Percentiles rank a stretch among this genome's conserved stretches.
phyloP scores from a whole-genome alignment of 2,113 vertebrate genomes.

The Carassius carassius region DNA sequence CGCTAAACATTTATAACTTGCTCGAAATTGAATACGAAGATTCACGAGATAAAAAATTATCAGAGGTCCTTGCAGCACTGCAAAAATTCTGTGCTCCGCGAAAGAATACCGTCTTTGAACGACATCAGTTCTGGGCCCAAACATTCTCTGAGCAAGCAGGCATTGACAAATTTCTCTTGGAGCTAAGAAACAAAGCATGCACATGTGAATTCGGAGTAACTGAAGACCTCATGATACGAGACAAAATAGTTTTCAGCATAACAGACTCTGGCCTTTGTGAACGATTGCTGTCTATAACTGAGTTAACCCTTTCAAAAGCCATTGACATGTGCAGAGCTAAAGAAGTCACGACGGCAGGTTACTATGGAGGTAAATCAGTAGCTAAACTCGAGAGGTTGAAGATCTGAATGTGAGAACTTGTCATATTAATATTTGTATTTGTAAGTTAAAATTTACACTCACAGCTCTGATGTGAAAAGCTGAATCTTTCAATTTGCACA shows the following conservation, averaged over 20 bases:
- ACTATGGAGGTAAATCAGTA: no score
- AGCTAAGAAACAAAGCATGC: conserved; percentile 32
- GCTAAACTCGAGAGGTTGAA: no score
- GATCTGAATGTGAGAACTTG: no score
- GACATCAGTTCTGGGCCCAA: neutral
- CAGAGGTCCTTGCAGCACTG: neutral
- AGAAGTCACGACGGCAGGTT: no score
- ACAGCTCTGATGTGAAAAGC: no score
- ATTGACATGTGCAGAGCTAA: no score
- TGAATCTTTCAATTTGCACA: no score
- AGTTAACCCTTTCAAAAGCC: no score
- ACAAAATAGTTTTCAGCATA: neutral
- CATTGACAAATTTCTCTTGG: conserved; percentile 19
- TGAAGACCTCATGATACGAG: conserved; percentile 28
- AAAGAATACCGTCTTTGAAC: conserved; percentile 23
- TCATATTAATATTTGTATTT: no score
- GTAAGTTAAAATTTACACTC: no score
- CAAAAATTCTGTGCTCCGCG: neutral
- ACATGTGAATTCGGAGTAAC: conserved; percentile 9
- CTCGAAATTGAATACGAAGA: neutral
- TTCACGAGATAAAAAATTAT: neutral
- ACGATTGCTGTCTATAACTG: no score
- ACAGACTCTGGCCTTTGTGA: no score
- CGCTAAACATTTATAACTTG: conserved; percentile 27
- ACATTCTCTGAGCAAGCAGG: neutral